phyloP scores from a whole-genome alignment of 2,797 vertebrate species.

The Acanthurus lineatus region DNA sequence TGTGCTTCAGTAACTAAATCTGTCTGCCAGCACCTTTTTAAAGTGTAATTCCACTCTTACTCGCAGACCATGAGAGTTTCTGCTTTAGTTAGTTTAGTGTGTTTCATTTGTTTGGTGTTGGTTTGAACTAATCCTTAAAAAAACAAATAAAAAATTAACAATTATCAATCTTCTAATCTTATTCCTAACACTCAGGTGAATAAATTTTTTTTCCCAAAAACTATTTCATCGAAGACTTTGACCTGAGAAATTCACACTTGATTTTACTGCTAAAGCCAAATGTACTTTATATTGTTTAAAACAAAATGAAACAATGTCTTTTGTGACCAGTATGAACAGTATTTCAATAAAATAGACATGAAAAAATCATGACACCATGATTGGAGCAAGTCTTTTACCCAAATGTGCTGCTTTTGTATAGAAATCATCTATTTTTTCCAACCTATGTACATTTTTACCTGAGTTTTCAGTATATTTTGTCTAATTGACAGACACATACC shows the following conservation, averaged over 20 bases:
- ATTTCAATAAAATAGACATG: constrained; percentile 17
- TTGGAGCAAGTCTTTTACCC: neutral
- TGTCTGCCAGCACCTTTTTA: neutral
- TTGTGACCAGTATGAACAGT: neutral
- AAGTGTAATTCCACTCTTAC: neutral
- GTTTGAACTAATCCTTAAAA: too few species aligned
- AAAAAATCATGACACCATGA: neutral
- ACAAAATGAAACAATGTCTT: neutral
- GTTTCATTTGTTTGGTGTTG: too few species aligned
- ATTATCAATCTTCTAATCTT: neutral
- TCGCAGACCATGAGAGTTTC: too few species aligned
- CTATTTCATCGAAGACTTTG: neutral
- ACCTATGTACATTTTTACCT: too few species aligned
- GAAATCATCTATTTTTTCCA: neutral
- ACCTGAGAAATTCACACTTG: neutral
- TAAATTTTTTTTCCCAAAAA: neutral
- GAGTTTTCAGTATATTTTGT: neutral
- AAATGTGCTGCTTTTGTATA: neutral
- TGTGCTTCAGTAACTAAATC: constrained; percentile 11
- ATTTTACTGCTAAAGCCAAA: neutral
- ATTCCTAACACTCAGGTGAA: neutral
- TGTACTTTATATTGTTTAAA: too few species aligned
- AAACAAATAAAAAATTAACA: too few species aligned
- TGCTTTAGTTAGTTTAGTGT: too few species aligned
- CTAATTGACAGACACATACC: constrained; percentile 4